phyloP scores from a whole-genome alignment of 2,113 vertebrate genomes.

The Amblyornis subalaris region DNA sequence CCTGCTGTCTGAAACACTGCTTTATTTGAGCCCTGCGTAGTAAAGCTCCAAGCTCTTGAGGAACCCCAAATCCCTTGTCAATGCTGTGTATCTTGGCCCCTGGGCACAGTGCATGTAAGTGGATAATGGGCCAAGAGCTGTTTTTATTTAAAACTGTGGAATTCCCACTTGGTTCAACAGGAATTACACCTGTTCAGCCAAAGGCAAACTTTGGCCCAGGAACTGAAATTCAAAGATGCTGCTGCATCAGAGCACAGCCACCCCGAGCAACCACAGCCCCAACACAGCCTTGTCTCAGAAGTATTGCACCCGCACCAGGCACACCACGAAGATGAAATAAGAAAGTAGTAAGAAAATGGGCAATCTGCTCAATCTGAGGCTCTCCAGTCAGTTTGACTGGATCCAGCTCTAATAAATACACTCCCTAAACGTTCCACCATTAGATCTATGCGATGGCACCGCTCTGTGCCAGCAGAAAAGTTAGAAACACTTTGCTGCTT shows the following conservation, averaged over 20 bases:
- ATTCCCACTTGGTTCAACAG: neutral
- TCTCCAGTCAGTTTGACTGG: neutral
- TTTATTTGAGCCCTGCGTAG: neutral
- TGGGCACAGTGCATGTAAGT: neutral
- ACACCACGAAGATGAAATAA: neutral
- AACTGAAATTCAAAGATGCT: neutral
- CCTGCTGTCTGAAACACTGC: neutral
- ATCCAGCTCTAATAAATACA: neutral
- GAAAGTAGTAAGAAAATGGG: neutral
- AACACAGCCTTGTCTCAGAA: neutral
- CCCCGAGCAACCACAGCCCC: neutral
- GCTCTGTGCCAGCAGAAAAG: neutral
- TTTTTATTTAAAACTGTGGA: constrained; percentile 6
- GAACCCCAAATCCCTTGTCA: constrained; percentile 32
- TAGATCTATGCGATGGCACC: neutral
- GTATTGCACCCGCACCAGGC: neutral
- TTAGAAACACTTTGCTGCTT: neutral
- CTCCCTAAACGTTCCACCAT: neutral
- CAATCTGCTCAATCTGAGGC: neutral
- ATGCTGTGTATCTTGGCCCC: constrained; percentile 25
- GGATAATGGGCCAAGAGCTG: constrained; percentile 37
- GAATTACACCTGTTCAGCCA: constrained; percentile 40
- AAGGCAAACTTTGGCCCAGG: neutral
- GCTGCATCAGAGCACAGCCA: neutral
- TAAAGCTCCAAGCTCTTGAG: neutral